Percentiles rank a stretch among this genome's conserved stretches.
Evolutionary conservation across 2,888 invertebrate species (phyloP).

Genomic region (Lasioglossum leucozonium): DNA sequence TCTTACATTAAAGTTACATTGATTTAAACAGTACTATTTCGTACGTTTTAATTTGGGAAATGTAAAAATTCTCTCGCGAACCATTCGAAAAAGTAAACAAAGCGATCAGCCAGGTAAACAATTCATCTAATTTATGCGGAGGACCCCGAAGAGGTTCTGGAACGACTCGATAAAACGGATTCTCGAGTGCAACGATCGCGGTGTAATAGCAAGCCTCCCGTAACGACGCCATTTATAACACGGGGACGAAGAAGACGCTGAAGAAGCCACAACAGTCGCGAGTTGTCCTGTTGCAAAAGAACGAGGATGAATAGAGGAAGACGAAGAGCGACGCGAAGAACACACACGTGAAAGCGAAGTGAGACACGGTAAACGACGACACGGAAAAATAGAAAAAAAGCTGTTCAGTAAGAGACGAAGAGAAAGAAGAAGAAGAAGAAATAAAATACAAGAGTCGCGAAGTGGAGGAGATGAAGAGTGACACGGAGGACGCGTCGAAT

Average conservation of each 20-base stretch:
- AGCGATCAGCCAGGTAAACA: background rate
- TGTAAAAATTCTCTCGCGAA: no score
- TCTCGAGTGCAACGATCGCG: background rate
- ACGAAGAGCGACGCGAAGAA: background rate
- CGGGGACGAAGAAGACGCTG: background rate
- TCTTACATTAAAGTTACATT: no score
- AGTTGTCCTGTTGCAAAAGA: background rate
- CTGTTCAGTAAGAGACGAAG: background rate
- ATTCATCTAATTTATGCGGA: background rate
- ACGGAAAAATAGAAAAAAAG: background rate
- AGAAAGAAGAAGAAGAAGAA: background rate
- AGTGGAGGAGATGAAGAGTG: background rate
- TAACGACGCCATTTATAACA: background rate
- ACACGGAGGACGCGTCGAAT: background rate
- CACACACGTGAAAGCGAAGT: background rate
- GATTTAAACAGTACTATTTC: no score
- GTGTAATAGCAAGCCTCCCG: background rate
- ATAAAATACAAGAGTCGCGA: background rate
- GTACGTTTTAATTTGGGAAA: no score
- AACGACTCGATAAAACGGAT: slow-evolving; percentile 24
- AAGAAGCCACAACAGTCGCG: background rate
- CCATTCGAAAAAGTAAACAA: background rate
- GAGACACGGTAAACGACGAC: background rate
- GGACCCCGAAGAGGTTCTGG: background rate
- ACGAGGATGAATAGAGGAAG: background rate